These are phyloP conservation scores for Amphiprion clarkii DNA, from an alignment of 2,797 vertebrate species.

Conservation along the genomic window DNA sequence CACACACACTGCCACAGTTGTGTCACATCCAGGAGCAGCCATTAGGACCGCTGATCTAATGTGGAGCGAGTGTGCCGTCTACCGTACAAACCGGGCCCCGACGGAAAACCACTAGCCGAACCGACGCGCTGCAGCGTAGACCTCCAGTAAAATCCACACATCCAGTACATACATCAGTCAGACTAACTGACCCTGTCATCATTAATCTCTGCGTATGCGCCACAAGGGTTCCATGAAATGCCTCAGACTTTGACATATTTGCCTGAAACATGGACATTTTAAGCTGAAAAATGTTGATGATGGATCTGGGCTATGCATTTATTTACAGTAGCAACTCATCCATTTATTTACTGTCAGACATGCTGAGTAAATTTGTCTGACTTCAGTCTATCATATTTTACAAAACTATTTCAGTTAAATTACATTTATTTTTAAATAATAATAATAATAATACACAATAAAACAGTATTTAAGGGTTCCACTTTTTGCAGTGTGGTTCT, in stretches of 20 bases:
- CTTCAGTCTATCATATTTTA: no score
- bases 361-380: background rate
- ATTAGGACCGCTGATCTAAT: slow-evolving; percentile 72
- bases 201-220: slow-evolving; percentile 1
- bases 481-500: no score
- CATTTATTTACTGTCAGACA: background rate
- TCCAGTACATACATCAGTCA: slow-evolving; percentile 13
- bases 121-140: background rate
- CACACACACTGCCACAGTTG: slow-evolving; percentile 55
- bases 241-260: slow-evolving; percentile 9
- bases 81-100: slow-evolving; percentile 62
- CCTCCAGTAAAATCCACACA: background rate
- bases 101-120: slow-evolving; percentile 43
- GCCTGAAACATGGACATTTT: background rate
- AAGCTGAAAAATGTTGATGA: no score
- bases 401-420: no score
- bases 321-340: background rate
- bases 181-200: slow-evolving; percentile 33
- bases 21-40: slow-evolving; percentile 69
- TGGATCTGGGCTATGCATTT: background rate
- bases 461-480: no score
- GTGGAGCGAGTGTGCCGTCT: slow-evolving; percentile 83
- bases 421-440: no score
- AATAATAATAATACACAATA: no score
- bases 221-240: background rate